Base-by-base conservation (phyloP, 2,888 invertebrate genomes). In the Diogma glabrata region DNA sequence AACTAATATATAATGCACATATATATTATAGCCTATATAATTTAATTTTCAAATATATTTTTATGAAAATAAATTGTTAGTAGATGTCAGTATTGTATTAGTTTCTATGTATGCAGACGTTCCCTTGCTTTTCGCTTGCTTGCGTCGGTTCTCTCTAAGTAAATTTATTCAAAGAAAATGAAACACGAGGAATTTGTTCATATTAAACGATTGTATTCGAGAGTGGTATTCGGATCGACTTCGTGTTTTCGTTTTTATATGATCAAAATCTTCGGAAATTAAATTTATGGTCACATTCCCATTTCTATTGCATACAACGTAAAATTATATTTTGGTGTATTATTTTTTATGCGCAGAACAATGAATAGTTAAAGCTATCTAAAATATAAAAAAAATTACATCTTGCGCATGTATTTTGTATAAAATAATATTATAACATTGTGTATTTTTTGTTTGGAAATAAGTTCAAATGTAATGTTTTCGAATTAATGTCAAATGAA, bases 111-210 rank as follows among this genome's bases (percentile, higher is more conserved):
- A 46, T 46, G 43, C 43, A 43, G 43, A 46, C 46, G 59, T 59
- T 58, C 58, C 59, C 60, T 59, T 60, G 58, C 59, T 59, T 60
- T 59, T 61, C 61, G 60, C 59, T 61, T 60, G 60, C 59, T 60
- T 61, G 61, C 61, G 60, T 60, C 60, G 59, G 58, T 60, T 60
- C 59, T 60, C 60, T 58, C 59, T 59, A 59, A 58, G 59, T 58
- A 58, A 58, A 56, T 57, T 56, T 58, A 58, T 20, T 57, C 58
- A 57, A 57, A 59, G 60, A 60, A 60, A 55, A 47, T 53, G 55
- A 50, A 56, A 57, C 52, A 57, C 61, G 61, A 60, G 59, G 60
- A 61, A 61, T 57, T 60, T 57, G 55, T 56, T 55, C 61, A 57
- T 54, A 54, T 50, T 9, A 26, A 17, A 52, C 57, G 57, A 57